These are phyloP conservation scores for Eurytoma californica DNA, from an alignment of 2,888 invertebrate species.

Conservation along the genomic window DNA sequence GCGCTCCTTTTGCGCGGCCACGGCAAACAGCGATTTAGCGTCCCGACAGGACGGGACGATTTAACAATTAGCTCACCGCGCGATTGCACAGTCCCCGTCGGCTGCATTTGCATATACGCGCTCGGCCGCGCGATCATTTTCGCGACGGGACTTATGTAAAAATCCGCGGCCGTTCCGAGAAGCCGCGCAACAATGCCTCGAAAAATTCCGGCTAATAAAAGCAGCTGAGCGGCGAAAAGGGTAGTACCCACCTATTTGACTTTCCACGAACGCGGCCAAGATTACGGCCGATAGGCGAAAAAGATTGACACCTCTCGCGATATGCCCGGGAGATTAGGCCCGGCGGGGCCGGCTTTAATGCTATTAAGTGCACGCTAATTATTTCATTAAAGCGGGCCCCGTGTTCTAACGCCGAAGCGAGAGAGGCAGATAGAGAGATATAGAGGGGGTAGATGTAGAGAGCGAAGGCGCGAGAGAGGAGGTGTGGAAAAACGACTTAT, in stretches of 20 bases:
- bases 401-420: neutral
- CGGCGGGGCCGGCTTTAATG: slow-evolving; percentile 21
- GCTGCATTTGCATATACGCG: slow-evolving; percentile 23
- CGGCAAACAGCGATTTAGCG: slow-evolving; percentile 21
- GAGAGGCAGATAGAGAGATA: neutral
- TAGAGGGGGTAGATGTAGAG: neutral
- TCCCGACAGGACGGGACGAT: neutral
- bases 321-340: slow-evolving; percentile 10
- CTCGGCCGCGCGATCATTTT: neutral
- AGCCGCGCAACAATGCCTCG: slow-evolving; percentile 3
- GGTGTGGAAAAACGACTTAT: neutral
- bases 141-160: neutral
- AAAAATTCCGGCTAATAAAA: slow-evolving; percentile 1
- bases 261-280: neutral
- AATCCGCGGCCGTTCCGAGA: neutral
- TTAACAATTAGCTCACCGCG: slow-evolving; percentile 35
- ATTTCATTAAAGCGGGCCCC: slow-evolving; percentile 30
- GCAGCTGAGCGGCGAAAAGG: neutral
- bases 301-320: slow-evolving; percentile 4
- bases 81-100: neutral
- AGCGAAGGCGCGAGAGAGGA: neutral
- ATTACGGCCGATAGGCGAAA: neutral
- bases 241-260: neutral
- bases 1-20: no score
- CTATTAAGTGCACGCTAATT: slow-evolving; percentile 35